Evolutionary conservation across 2,113 vertebrate genomes (phyloP).

Genomic region (Hiodon tergisus): DNA sequence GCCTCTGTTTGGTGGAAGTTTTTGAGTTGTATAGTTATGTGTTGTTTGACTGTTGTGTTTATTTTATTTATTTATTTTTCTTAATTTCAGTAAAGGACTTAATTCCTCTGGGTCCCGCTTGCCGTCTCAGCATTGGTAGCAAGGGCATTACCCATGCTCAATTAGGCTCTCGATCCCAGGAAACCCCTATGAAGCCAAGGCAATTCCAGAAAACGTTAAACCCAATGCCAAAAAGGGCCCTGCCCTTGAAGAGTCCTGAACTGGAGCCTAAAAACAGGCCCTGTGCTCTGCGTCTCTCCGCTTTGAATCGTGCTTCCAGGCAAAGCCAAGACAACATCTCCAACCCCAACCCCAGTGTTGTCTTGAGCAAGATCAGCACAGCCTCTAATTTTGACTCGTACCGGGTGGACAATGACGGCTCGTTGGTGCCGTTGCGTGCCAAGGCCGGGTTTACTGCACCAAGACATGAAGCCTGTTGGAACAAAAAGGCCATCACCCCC

Average conservation of each 20-base stretch:
- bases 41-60: neutral
- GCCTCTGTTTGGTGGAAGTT: neutral
- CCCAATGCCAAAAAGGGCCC: constrained; percentile 22
- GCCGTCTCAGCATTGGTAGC: neutral
- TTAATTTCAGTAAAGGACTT: neutral
- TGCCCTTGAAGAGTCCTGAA: constrained; percentile 29
- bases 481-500: no score
- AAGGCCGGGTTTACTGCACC: neutral
- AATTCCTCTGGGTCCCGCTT: constrained; percentile 15
- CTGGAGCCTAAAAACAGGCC: constrained; percentile 5
- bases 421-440: neutral
- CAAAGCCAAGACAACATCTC: neutral
- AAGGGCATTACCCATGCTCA: neutral
- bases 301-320: neutral
- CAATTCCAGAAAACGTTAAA: constrained; percentile 32
- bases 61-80: neutral
- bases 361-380: no score
- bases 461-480: no score
- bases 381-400: neutral
- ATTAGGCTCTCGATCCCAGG: constrained; percentile 19
- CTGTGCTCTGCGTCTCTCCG: neutral
- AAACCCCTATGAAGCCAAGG: constrained; percentile 48
- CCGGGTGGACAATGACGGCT: neutral
- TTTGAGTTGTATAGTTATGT: neutral
- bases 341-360: neutral